These are phyloP conservation scores for Plebejus argus DNA, from an alignment of 2,888 invertebrate species.

Conservation along the genomic window DNA sequence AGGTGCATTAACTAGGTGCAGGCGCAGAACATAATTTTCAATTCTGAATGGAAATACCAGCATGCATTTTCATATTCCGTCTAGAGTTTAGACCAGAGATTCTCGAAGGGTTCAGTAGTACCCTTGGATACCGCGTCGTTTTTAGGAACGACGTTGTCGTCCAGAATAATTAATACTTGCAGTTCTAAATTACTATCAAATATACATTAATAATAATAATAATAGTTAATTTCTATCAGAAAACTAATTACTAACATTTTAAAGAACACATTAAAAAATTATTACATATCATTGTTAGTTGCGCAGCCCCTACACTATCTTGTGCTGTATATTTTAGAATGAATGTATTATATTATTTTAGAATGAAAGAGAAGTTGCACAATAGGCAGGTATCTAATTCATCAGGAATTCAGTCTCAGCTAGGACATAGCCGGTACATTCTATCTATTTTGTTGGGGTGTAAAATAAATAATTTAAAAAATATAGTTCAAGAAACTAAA, in stretches of 20 bases:
- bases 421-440: background rate
- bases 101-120: background rate
- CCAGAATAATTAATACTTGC: background rate
- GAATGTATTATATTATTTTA: no score
- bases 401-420: background rate
- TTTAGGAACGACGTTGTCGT: background rate
- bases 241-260: no score
- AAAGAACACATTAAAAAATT: no score
- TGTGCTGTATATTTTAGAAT: no score
- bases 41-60: slow-evolving; percentile 19
- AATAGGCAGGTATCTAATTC: no score
- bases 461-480: background rate
- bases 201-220: no score
- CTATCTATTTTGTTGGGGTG: background rate
- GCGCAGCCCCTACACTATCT: no score
- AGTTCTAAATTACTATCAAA: no score
- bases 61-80: slow-evolving; percentile 25
- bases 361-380: background rate
- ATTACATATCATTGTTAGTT: no score
- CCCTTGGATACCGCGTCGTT: background rate
- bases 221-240: no score
- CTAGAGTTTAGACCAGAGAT: background rate
- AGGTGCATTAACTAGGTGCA: background rate
- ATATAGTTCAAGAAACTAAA: no score
- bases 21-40: slow-evolving; percentile 28